These are phyloP conservation scores for Portunus trituberculatus DNA, from an alignment of 1,140 invertebrate species.

Conservation along the genomic window DNA sequence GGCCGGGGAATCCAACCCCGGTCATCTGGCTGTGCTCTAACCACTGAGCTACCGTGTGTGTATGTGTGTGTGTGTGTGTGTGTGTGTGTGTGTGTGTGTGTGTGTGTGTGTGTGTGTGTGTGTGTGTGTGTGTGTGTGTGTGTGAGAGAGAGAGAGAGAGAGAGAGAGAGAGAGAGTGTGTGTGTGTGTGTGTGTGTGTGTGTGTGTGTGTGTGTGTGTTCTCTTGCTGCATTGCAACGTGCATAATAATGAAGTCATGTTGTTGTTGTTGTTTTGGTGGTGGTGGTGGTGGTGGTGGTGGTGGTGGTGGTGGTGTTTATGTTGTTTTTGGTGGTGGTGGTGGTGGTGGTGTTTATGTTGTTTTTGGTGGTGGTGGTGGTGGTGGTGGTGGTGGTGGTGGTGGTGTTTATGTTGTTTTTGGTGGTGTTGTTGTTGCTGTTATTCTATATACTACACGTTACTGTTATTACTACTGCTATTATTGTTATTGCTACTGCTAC, in stretches of 20 bases:
- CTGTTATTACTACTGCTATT: background rate
- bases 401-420: background rate
- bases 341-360: background rate
- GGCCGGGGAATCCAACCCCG: no score
- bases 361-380: background rate
- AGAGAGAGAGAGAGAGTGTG: no score
- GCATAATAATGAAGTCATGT: no score
- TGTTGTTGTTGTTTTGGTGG: background rate
- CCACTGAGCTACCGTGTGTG: no score
- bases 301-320: background rate
- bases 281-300: no score
- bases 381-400: background rate
- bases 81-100: slow-evolving; percentile 34
- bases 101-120: background rate
- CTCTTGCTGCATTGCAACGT: no score
- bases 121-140: no score
- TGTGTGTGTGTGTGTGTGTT: slow-evolving; percentile 3
- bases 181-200: background rate
- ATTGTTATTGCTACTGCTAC: slow-evolving; percentile 3
- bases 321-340: no score
- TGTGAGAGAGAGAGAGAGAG: no score
- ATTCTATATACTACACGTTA: background rate
- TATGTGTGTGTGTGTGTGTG: slow-evolving; percentile 37
- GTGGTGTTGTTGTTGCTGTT: no score
- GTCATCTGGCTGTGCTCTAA: no score